Evolutionary conservation across 2,888 invertebrate genomes (phyloP).

Genomic region (Rhopalosiphum nymphaeae): DNA sequence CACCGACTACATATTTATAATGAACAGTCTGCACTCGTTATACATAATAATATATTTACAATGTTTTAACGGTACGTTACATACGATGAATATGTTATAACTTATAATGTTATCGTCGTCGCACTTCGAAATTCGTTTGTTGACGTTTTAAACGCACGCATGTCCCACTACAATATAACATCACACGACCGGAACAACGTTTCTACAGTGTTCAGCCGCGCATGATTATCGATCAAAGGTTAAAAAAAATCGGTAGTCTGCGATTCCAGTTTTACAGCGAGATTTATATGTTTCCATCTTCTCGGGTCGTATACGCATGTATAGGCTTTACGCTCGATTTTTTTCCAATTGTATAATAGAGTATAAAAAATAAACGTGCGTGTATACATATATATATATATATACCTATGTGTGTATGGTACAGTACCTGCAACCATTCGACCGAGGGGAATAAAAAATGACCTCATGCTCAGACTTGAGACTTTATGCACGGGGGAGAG

Average conservation of each 20-base stretch:
- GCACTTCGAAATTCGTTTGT: background rate
- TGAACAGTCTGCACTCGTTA: background rate
- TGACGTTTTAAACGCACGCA: background rate
- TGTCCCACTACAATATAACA: background rate
- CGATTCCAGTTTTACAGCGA: conserved; percentile 17
- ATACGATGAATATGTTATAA: background rate
- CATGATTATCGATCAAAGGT: conserved; percentile 32
- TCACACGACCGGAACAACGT: background rate
- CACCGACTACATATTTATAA: background rate
- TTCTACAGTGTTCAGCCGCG: background rate
- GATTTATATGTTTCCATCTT: conserved; percentile 44
- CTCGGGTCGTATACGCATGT: background rate
- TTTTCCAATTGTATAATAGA: conserved; percentile 29
- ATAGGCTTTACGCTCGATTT: conserved; percentile 28
- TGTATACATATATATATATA: background rate
- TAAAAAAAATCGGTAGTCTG: conserved; percentile 30
- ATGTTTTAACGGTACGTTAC: background rate
- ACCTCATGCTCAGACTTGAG: background rate
- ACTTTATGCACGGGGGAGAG: conserved; percentile 20
- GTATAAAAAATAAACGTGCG: conserved; percentile 28
- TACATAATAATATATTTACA: background rate
- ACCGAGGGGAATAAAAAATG: conserved; percentile 41
- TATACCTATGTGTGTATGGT: background rate
- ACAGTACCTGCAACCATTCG: conserved; percentile 8
- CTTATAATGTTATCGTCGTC: background rate